Evolutionary conservation across 2,797 vertebrate genomes (phyloP).

Genomic region (Leptodactylus fallax): DNA sequence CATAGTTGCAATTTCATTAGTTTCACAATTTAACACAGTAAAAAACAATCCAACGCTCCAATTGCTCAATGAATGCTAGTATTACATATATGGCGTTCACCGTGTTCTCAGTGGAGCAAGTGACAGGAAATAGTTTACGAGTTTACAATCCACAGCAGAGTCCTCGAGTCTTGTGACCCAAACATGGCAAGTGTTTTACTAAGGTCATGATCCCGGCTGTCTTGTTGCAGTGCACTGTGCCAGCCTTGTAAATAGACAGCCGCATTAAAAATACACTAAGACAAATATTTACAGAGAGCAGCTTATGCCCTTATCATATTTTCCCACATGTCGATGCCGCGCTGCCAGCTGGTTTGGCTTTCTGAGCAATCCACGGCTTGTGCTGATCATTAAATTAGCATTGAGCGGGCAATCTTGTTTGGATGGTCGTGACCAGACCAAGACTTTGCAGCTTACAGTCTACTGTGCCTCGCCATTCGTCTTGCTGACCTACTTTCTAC

Average conservation of each 20-base stretch:
- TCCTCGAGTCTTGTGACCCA: not conserved
- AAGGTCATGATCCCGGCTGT: not conserved
- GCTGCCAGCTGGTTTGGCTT: not conserved
- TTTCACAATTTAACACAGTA: too few relatives aligned
- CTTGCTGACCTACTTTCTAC: slow-evolving; percentile 38
- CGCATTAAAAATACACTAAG: slow-evolving; percentile 4
- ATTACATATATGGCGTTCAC: too few relatives aligned
- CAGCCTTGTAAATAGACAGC: slow-evolving; percentile 6
- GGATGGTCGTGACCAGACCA: not conserved
- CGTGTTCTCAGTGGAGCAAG: not conserved
- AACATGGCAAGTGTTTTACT: not conserved
- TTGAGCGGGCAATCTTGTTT: not conserved
- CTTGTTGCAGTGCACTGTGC: not conserved
- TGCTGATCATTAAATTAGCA: slow-evolving; percentile 13
- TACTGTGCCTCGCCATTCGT: not conserved
- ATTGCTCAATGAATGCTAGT: too few relatives aligned
- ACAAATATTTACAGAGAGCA: not conserved
- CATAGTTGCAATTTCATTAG: too few relatives aligned
- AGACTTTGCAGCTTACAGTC: not conserved
- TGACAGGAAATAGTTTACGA: not conserved
- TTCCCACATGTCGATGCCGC: not conserved
- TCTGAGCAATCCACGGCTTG: not conserved
- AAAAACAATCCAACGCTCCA: too few relatives aligned
- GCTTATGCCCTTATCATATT: slow-evolving; percentile 18
- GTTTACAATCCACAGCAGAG: not conserved